A percentile compares a stretch with the other conserved stretches of the same genome.
Evolutionary conservation across 2,888 invertebrate genomes (phyloP).

Genomic region (Lasius platythorax): DNA sequence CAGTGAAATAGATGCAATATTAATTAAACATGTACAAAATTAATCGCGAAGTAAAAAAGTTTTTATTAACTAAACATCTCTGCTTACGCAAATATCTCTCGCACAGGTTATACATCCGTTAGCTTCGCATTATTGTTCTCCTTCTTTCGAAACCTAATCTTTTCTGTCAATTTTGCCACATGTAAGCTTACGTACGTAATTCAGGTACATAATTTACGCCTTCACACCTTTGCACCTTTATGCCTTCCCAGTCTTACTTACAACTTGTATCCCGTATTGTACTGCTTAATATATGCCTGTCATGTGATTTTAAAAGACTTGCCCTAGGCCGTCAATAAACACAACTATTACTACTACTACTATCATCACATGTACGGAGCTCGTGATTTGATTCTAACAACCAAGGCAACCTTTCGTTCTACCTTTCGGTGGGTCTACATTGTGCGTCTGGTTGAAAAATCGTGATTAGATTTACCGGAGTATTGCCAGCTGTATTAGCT

Average conservation of each 20-base stretch:
- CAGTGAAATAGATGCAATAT: not conserved
- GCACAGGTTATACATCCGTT: not conserved
- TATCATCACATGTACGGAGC: not conserved
- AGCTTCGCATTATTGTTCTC: conserved; percentile 9
- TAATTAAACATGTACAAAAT: not conserved
- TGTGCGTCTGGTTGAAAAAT: conserved; percentile 32
- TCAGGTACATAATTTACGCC: conserved; percentile 34
- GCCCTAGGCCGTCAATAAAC: conserved; percentile 46
- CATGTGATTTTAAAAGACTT: conserved; percentile 34
- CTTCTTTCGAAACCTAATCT: conserved; percentile 14
- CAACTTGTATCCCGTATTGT: conserved; percentile 35
- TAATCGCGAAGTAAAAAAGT: not conserved
- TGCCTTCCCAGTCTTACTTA: conserved; percentile 12
- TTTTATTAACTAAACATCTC: not conserved
- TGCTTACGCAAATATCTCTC: conserved; percentile 6
- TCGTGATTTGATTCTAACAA: conserved; percentile 31
- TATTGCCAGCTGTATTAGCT: conserved; percentile 40
- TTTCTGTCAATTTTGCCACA: conserved; percentile 24
- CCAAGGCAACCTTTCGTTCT: conserved; percentile 39
- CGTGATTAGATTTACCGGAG: conserved; percentile 45
- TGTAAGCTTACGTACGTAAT: conserved; percentile 4
- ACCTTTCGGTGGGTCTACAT: conserved; percentile 19
- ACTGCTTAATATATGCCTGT: conserved; percentile 41
- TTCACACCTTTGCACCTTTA: conserved; percentile 13
- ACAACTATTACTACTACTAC: conserved; percentile 27